Evolutionary conservation across 2,888 invertebrate genomes (phyloP), one percentile per base, ranked within the genome.

Genomic region (Icerya purchasi): DNA sequence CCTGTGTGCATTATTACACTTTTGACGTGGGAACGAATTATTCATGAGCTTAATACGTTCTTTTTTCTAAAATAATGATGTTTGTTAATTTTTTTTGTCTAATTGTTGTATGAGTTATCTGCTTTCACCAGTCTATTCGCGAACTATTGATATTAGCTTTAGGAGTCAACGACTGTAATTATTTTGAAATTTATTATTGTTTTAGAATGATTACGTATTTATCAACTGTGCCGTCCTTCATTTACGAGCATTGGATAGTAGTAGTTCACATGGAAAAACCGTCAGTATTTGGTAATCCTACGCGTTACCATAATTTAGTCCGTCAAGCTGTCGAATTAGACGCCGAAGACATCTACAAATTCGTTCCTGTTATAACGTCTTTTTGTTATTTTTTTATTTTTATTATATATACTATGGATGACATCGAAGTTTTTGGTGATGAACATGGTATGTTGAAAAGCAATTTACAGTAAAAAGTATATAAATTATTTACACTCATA

Each of bases 391-490:
- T 90, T 1, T 87, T 88, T 69, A 83, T 84, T 53, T 75, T 87
- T 50, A 74, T 88, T 2, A 78, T 91, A 56, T 82, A 86, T 0
- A 89, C 90, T 0, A 71, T 91, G 24, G 88, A 91, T 67, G 91
- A 91, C 69, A 82, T 83, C 0, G 91, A 91, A 72, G 89, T 91
- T 71, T 83, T 81, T n/a, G n/a, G n/a, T n/a, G n/a, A n/a, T n/a
- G n/a, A n/a, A n/a, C n/a, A n/a, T n/a, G n/a, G n/a, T n/a, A n/a
- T n/a, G n/a, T n/a, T n/a, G n/a, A n/a, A n/a, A n/a, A n/a, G n/a
- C n/a, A n/a, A n/a, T n/a, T n/a, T n/a, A n/a, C n/a, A n/a, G n/a
- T n/a, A n/a, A n/a, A n/a, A n/a, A n/a, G n/a, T n/a, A n/a, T n/a
- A n/a, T n/a, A n/a, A n/a, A n/a, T n/a, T n/a, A n/a, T n/a, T n/a